A percentile compares a stretch with the other conserved stretches of the same genome.
phyloP scores from a whole-genome alignment of 2,797 vertebrate species.

The Pantherophis vulpinus region DNA sequence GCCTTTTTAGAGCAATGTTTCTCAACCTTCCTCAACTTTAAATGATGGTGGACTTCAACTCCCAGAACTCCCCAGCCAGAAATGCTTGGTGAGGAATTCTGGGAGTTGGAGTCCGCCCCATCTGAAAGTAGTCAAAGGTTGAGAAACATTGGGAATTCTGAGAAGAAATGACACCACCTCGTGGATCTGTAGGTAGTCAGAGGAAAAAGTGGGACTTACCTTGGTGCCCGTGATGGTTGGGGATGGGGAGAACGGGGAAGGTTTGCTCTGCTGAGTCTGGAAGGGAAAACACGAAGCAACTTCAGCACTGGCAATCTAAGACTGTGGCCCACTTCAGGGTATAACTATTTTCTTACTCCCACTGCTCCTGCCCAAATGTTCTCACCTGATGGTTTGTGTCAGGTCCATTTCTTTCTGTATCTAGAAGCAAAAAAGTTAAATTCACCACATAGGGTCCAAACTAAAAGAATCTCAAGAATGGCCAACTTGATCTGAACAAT shows the following conservation, averaged over 20 bases:
- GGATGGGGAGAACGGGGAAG: slow-evolving; percentile 82
- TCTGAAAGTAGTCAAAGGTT: neutral
- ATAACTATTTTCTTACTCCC: neutral
- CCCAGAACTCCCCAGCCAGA: neutral
- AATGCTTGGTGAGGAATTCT: neutral
- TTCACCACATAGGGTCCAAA: neutral
- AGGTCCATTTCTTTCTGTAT: slow-evolving; percentile 87
- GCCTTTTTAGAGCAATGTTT: no score
- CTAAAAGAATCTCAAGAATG: neutral
- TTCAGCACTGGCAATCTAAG: neutral
- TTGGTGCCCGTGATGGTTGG: slow-evolving; percentile 79
- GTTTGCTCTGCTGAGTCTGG: slow-evolving; percentile 85
- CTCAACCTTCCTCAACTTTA: neutral
- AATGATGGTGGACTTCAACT: neutral
- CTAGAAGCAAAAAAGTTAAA: slow-evolving; percentile 69
- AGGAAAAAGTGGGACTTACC: slow-evolving; percentile 64
- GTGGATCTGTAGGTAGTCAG: neutral
- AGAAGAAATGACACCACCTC: neutral
- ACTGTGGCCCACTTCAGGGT: neutral
- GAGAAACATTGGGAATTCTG: neutral
- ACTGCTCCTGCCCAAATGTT: neutral
- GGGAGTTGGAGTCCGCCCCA: neutral
- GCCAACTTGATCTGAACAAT: neutral
- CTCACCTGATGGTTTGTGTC: slow-evolving; percentile 89
- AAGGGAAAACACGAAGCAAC: neutral